Percentiles rank a stretch among this genome's conserved stretches.
Evolutionary conservation across 2,888 invertebrate species (phyloP).

Genomic region (Trissolcus japonicus): DNA sequence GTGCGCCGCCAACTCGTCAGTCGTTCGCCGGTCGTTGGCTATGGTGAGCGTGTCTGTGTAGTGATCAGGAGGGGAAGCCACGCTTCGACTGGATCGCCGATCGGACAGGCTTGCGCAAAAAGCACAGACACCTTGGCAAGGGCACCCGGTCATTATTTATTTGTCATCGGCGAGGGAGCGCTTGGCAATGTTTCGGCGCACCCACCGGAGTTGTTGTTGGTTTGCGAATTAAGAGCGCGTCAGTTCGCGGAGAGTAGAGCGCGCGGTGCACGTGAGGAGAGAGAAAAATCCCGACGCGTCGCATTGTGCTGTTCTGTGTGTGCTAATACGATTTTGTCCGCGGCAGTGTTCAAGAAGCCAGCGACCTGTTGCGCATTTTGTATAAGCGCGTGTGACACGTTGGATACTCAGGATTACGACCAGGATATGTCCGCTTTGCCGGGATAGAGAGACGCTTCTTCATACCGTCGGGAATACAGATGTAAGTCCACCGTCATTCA

Average conservation of each 20-base stretch:
- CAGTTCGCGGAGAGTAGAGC: slow-evolving; percentile 32
- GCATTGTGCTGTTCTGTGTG: slow-evolving; percentile 31
- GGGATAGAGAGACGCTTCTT: slow-evolving; percentile 40
- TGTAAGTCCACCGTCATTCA: slow-evolving; percentile 7
- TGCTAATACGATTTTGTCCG: slow-evolving; percentile 21
- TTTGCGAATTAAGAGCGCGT: slow-evolving; percentile 29
- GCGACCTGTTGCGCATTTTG: slow-evolving; percentile 45
- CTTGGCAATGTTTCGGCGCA: slow-evolving; percentile 6
- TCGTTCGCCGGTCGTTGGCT: slow-evolving; percentile 52
- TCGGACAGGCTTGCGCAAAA: background rate
- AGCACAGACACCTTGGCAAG: background rate
- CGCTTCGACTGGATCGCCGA: slow-evolving; percentile 19
- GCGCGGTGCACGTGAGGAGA: slow-evolving; percentile 41
- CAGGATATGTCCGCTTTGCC: slow-evolving; percentile 31
- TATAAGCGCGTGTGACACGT: slow-evolving; percentile 31
- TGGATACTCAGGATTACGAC: slow-evolving; percentile 46
- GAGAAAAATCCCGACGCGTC: slow-evolving; percentile 29
- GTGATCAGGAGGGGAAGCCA: slow-evolving; percentile 2
- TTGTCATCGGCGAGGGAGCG: too few relatives aligned
- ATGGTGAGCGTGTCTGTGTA: slow-evolving; percentile 17
- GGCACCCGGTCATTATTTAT: too few relatives aligned
- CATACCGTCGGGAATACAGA: slow-evolving; percentile 51
- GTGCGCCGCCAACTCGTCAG: slow-evolving; percentile 40
- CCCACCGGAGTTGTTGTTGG: slow-evolving; percentile 10
- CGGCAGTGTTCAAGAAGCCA: slow-evolving; percentile 5